Evolutionary conservation across 1,140 invertebrate species (phyloP), one percentile per base, ranked within the genome.

Genomic region (Cherax destructor): DNA sequence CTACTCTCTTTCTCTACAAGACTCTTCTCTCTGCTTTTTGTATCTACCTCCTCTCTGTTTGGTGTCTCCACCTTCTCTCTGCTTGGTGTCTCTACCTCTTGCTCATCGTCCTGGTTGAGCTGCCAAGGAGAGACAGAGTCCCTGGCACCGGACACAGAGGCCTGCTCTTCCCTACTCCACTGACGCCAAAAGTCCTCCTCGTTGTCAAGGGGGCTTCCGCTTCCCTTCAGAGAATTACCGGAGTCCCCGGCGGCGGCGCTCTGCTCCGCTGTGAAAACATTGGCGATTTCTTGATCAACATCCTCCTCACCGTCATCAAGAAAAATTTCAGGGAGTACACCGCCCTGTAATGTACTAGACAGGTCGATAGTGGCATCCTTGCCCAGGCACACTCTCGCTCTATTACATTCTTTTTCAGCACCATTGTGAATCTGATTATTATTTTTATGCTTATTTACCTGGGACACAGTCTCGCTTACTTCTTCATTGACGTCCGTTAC

Each of bases 101-200:
- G 61, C 61, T 21, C 13, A 5, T 81, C 78, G 16, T 24, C 61
- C 49, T 56, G 79, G 21, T 30, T 52, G 21, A 79, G 52, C 61
- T 91, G 50, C 89, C 89, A 91, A 21, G 89, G 89, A n/a, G 89
- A 91, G 69, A 56, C 76, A 50, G 83, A 86, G 77, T 91, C 89
- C 74, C 89, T 85, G 16, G 47, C 41, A 11, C 47, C 76, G 18
- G 89, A 69, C 13, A 84, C 83, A 80, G 16, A 69, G 24, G 83
- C 83, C n/a, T 65, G 50, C 47, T 91, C 89, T 7, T 91, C 89
- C 47, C 61, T 78, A 3, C 76, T 84, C 89, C 89, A 91, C 89
- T 85, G 83, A 10, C 83, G 89, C 89, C 89, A 91, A n/a, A 91
- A 91, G 18, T 91, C 83, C 52, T 80, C 89, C 56, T 91, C 89